Base-by-base conservation (phyloP, 30 jellyfish, hydroid and myxozoan genomes). In the Pseudorhiza aurosa region DNA sequence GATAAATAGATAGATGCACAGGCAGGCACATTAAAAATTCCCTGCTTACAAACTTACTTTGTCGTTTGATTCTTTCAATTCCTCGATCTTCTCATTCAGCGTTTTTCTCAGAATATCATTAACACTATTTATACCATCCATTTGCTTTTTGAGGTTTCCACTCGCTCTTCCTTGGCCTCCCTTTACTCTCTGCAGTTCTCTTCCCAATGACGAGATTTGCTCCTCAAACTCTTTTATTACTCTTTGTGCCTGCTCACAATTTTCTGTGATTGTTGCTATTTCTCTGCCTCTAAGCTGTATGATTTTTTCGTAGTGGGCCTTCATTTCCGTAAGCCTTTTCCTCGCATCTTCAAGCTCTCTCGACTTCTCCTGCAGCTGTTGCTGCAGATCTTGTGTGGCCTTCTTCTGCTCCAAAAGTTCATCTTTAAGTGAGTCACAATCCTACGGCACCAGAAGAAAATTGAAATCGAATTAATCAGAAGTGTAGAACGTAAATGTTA, bases 101-200 rank as follows among this genome's bases (percentile, higher is more conserved):
- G 88, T 94, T 33, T 76, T 82, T 35, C 89, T 68, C 30, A 90
- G 60, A 0, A 62, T 58, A 28, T 74, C 82, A 72, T 90, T 90
- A 47, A 73, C 86, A 22, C 73, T 94, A 63, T 71, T 77, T 19
- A 73, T 58, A 3, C 88, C 96, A 8, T 82, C 87, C 14, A 72
- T 53, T 27, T 83, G 84, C 9, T 53, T 40, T 46, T 31, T 40
- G 39, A 73, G 39, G 31, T 65, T 39, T 14, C 36, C 71, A 1
- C 25, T 22, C 1, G 39, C 89, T 4, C 68, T 87, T 8, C 64
- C 45, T 32, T 82, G 27, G 19, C 77, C 50, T 17, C 36, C 74
- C 67, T 46, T 70, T 35, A 49, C 12, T 0, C 33, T 27, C 68
- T 81, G 67, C 35, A 80, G 44, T 32, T 53, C 81, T 25, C n/a